A percentile compares a stretch with the other conserved stretches of the same genome.
Conservation (phyloP, 1,140 invertebrate genomes). For the Proctacanthus coquilletti region DNA sequence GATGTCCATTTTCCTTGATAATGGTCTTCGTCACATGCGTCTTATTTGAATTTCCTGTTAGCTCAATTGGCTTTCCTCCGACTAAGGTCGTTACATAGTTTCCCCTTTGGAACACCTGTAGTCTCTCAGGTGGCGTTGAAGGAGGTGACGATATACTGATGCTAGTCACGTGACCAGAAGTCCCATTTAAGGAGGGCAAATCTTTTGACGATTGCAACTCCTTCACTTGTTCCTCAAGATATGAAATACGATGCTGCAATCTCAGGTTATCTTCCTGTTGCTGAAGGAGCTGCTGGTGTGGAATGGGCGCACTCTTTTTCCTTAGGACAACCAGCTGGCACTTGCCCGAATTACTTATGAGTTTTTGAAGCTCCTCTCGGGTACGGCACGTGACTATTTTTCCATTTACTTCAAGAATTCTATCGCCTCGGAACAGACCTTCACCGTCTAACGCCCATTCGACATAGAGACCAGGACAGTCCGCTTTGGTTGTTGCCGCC, state of each 20-base stretch:
- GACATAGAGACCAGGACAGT: slow-evolving; percentile 44
- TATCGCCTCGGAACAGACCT: slow-evolving; percentile 56
- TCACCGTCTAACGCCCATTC: slow-evolving; percentile 64
- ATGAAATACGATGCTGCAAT: slow-evolving; percentile 71
- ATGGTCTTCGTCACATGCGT: slow-evolving; percentile 24
- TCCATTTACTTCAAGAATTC: slow-evolving; percentile 72
- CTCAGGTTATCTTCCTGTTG: slow-evolving; percentile 61
- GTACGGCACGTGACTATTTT: slow-evolving; percentile 51
- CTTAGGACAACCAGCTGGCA: slow-evolving; percentile 40
- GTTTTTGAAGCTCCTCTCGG: slow-evolving; percentile 45
- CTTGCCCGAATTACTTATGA: slow-evolving; percentile 24
- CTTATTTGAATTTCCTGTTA: slow-evolving; percentile 15
- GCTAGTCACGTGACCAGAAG: slow-evolving; percentile 23
- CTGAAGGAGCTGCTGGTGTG: slow-evolving; percentile 20
- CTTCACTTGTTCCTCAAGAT: slow-evolving; percentile 73
- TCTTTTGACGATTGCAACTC: slow-evolving; percentile 39
- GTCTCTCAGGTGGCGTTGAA: slow-evolving; percentile 21
- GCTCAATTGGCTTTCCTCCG: slow-evolving; percentile 26
- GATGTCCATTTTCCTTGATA: slow-evolving; percentile 25
- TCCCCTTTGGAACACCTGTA: slow-evolving; percentile 24
- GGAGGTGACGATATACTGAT: slow-evolving; percentile 28
- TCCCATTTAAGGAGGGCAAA: slow-evolving; percentile 5
- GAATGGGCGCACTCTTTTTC: slow-evolving; percentile 24
- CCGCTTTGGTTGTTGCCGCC: slow-evolving; percentile 36
- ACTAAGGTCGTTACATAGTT: slow-evolving; percentile 29